Conservation (phyloP, 2,888 invertebrate species). For the Tortricodes alternella region DNA sequence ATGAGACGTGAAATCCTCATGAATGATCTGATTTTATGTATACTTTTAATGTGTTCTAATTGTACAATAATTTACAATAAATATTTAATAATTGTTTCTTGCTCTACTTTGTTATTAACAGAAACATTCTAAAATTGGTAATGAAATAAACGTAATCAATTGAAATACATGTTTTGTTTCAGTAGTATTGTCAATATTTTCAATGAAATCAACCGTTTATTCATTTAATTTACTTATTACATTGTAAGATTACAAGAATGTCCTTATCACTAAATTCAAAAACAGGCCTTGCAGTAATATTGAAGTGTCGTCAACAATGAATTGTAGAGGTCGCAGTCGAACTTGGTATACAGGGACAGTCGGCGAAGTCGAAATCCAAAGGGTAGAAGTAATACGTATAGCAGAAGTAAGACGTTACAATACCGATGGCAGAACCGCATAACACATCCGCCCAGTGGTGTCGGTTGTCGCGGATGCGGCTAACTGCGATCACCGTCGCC, state of each 20-base stretch:
- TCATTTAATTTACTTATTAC: neutral
- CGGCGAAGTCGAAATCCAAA: constrained; percentile 43
- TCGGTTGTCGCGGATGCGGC: constrained; percentile 92
- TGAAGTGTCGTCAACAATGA: neutral
- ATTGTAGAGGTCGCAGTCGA: too few relatives aligned
- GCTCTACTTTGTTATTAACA: constrained; percentile 20
- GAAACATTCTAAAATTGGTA: constrained; percentile 20
- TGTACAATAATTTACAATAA: constrained; percentile 1
- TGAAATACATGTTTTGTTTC: neutral
- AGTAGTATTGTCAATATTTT: neutral
- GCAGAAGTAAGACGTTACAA: constrained; percentile 83
- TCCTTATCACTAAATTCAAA: neutral
- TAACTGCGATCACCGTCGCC: constrained; percentile 86
- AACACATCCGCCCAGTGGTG: constrained; percentile 94
- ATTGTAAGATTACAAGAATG: too few relatives aligned
- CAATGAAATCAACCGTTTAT: neutral
- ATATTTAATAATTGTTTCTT: constrained; percentile 4
- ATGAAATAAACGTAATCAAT: constrained; percentile 17
- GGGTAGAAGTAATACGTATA: constrained; percentile 88
- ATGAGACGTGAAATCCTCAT: neutral
- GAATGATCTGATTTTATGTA: constrained; percentile 6
- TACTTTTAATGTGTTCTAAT: constrained; percentile 8
- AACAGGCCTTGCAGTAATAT: neutral
- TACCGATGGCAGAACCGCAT: constrained; percentile 86
- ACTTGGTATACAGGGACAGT: constrained; percentile 42